Evolutionary conservation across 2,888 invertebrate species (phyloP).

Genomic region (Stegana nigrithorax): DNA sequence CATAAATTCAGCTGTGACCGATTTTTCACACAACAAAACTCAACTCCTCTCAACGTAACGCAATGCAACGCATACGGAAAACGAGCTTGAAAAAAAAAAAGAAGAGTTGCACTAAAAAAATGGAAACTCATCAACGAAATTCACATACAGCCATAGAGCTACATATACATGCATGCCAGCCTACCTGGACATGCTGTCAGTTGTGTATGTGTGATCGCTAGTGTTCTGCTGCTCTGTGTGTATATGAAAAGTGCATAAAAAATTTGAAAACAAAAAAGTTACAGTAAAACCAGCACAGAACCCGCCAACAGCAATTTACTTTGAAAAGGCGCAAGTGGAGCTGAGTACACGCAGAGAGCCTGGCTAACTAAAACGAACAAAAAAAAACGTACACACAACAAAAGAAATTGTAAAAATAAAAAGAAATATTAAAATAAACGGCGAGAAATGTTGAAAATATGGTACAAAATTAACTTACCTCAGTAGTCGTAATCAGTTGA

Average conservation of each 20-base stretch:
- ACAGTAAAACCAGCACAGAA: slow-evolving; percentile 23
- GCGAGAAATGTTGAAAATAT: slow-evolving; percentile 7
- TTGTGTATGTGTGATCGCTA: slow-evolving; percentile 13
- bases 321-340: not conserved
- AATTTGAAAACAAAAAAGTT: slow-evolving; percentile 32
- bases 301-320: slow-evolving; percentile 36
- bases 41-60: no score
- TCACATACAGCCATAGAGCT: not conserved
- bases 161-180: not conserved
- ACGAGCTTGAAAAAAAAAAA: slow-evolving; percentile 31
- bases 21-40: not conserved
- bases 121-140: not conserved
- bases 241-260: slow-evolving; percentile 34
- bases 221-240: slow-evolving; percentile 6
- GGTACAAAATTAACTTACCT: slow-evolving; percentile 38
- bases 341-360: not conserved
- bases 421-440: not conserved
- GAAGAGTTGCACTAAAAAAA: slow-evolving; percentile 28
- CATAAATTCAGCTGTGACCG: slow-evolving; percentile 35
- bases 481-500: slow-evolving; percentile 35
- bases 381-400: no score
- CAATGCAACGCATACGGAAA: slow-evolving; percentile 34
- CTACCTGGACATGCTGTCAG: not conserved
- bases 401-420: no score
- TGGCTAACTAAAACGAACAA: slow-evolving; percentile 6